Evolutionary conservation across 2,113 vertebrate genomes (phyloP).

Genomic region (Elachura formosa): DNA sequence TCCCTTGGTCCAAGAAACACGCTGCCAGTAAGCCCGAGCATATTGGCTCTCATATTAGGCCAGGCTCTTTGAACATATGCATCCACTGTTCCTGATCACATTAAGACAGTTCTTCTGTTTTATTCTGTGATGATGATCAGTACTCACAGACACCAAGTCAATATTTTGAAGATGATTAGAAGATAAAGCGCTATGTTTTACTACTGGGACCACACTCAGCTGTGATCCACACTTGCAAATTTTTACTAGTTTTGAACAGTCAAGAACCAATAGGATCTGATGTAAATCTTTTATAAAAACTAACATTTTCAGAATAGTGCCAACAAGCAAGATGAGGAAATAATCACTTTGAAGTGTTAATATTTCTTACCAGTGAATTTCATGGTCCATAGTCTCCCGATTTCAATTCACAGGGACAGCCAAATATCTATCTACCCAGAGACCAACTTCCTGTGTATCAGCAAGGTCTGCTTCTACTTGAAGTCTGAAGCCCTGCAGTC

Average conservation of each 20-base stretch:
- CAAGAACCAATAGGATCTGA: neutral
- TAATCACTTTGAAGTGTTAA: neutral
- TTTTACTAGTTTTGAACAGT: neutral
- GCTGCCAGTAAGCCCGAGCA: neutral
- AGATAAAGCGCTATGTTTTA: neutral
- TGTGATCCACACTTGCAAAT: neutral
- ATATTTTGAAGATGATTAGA: constrained; percentile 51
- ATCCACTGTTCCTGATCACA: neutral
- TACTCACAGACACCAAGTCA: constrained; percentile 18
- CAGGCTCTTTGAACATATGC: neutral
- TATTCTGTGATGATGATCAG: neutral
- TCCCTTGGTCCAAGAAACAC: neutral
- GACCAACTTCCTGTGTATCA: neutral
- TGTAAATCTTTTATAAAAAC: neutral
- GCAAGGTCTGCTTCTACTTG: neutral
- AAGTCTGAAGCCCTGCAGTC: neutral
- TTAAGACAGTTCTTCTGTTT: constrained; percentile 2
- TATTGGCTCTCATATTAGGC: neutral
- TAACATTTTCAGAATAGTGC: neutral
- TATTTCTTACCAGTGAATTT: neutral
- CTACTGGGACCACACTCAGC: neutral
- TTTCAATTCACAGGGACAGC: neutral
- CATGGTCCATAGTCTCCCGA: neutral
- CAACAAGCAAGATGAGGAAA: neutral
- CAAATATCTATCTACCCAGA: neutral